These are phyloP conservation scores for Eulemur mongoz DNA, from an alignment of 2,797 vertebrate genomes.

Conservation along the genomic window DNA sequence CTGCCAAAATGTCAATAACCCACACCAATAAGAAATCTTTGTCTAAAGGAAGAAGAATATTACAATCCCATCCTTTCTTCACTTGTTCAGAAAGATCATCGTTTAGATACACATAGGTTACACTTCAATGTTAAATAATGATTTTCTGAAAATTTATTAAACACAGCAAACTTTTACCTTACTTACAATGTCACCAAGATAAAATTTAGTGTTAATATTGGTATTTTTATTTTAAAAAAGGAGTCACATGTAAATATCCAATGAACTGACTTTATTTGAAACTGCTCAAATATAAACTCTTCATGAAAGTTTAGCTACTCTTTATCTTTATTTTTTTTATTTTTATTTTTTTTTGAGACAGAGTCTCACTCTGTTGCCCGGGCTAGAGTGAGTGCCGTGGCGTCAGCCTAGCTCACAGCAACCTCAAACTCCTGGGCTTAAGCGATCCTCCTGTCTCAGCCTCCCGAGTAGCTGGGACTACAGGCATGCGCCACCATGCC, in stretches of 20 bases:
- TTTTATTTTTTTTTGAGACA: no score
- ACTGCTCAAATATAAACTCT: neutral
- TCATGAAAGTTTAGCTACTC: neutral
- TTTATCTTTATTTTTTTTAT: conserved; percentile 16
- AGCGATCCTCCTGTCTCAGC: no score
- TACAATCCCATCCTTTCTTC: neutral
- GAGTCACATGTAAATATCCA: neutral
- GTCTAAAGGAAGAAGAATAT: neutral
- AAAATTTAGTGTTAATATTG: neutral
- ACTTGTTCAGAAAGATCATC: neutral
- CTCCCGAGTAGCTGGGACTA: no score
- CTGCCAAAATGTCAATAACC: neutral
- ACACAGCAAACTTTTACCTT: neutral
- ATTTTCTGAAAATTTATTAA: neutral
- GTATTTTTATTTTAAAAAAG: neutral
- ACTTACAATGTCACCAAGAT: neutral
- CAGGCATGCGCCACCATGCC: no score
- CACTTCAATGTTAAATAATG: neutral
- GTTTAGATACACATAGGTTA: neutral
- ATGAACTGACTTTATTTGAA: neutral
- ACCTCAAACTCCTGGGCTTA: no score
- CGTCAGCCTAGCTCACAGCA: no score
- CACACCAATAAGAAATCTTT: neutral
- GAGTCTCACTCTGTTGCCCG: no score
- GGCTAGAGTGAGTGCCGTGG: no score